Evolutionary conservation across 2,797 vertebrate species (phyloP).

Genomic region (Tragopan temminckii): DNA sequence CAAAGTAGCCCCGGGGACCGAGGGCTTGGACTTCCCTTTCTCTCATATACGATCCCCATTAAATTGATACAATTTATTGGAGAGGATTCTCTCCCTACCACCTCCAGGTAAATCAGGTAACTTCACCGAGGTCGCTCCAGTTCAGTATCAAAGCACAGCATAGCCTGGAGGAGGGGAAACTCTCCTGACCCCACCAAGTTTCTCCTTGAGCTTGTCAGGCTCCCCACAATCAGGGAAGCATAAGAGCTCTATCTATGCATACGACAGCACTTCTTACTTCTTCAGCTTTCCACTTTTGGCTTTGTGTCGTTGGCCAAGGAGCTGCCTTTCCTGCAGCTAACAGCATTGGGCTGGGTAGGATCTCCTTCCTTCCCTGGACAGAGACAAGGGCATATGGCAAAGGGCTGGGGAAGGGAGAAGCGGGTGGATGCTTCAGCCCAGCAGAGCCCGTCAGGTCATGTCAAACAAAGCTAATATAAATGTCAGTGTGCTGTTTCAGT

Average conservation of each 20-base stretch:
- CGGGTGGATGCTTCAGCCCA: neutral
- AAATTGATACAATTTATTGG: neutral
- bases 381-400: neutral
- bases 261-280: neutral
- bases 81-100: neutral
- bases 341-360: neutral
- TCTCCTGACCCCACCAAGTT: neutral
- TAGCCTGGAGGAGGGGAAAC: neutral
- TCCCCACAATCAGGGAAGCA: neutral
- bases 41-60: neutral
- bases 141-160: conserved; percentile 48
- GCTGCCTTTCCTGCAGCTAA: neutral
- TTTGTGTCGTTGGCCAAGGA: neutral
- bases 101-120: conserved; percentile 17
- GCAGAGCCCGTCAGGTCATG: conserved; percentile 33
- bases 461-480: conserved; percentile 78
- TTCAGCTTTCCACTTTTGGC: neutral
- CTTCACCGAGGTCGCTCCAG: neutral
- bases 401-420: neutral
- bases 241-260: neutral
- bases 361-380: neutral
- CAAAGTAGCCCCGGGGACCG: conserved; percentile 64
- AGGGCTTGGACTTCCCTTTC: conserved; percentile 45
- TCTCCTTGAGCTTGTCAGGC: neutral
- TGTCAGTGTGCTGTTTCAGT: conserved; percentile 58